Conservation (phyloP, 2,888 invertebrate species). For the Nomada lathburiana region DNA sequence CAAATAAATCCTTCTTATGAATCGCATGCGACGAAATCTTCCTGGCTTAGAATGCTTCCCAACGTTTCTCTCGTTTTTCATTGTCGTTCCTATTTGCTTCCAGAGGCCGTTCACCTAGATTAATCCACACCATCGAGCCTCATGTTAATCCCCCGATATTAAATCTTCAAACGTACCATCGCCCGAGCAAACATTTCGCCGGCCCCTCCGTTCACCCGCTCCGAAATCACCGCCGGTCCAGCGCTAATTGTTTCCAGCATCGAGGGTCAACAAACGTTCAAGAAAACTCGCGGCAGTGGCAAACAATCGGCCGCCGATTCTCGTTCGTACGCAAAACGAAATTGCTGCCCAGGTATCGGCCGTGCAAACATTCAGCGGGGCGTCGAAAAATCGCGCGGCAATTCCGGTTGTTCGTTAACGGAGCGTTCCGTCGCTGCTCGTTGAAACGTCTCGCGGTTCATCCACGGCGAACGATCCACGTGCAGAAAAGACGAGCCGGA, state of each 20-base stretch:
- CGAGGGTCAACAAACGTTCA: neutral
- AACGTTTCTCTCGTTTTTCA: too few relatives aligned
- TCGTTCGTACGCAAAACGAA: neutral
- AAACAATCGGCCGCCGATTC: conserved; percentile 12
- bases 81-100: too few relatives aligned
- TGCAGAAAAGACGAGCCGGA: conserved; percentile 20
- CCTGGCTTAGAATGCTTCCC: too few relatives aligned
- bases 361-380: neutral
- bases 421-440: neutral
- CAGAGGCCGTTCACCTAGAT: too few relatives aligned
- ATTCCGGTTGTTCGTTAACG: conserved; percentile 2
- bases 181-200: too few relatives aligned
- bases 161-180: too few relatives aligned
- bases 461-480: neutral
- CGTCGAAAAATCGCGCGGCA: conserved; percentile 23
- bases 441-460: neutral
- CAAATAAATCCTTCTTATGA: too few relatives aligned
- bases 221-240: neutral
- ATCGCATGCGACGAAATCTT: too few relatives aligned
- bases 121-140: too few relatives aligned
- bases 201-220: neutral
- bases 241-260: neutral
- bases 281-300: neutral
- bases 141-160: too few relatives aligned
- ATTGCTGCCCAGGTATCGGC: conserved; percentile 1